Percentiles rank a stretch among this genome's conserved stretches.
Conservation (phyloP, 2,113 vertebrate genomes). For the Passer domesticus region DNA sequence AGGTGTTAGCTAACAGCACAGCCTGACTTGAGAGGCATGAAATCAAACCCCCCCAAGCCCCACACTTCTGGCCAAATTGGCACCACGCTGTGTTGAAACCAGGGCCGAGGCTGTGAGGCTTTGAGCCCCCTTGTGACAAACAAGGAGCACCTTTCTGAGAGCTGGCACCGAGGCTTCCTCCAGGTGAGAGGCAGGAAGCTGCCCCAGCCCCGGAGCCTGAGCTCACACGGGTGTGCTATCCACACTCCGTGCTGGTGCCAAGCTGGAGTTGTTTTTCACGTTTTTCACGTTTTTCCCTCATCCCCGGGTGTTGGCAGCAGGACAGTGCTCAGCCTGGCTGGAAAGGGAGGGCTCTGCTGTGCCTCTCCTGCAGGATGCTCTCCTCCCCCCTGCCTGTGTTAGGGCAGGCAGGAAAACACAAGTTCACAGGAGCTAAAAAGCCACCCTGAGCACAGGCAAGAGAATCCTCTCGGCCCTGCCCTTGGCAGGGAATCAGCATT, state of each 20-base stretch:
- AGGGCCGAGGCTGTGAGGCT: neutral
- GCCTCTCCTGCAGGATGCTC: neutral
- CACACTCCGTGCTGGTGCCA: neutral
- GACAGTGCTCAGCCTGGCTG: neutral
- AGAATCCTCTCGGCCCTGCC: neutral
- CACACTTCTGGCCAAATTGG: neutral
- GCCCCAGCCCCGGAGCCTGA: neutral
- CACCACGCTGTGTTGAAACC: accelerated
- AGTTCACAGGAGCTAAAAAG: neutral
- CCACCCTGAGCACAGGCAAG: too few species aligned
- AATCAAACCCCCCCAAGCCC: neutral
- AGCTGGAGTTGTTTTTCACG: neutral
- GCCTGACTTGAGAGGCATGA: neutral
- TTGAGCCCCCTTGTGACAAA: neutral
- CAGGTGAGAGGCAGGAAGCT: neutral
- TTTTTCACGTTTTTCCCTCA: accelerated
- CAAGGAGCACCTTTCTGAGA: neutral
- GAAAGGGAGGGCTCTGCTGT: neutral
- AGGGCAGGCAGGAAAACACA: neutral
- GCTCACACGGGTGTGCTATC: neutral
- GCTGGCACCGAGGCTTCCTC: neutral
- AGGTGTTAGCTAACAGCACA: neutral
- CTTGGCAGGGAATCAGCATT: neutral
- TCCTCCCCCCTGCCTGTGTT: neutral
- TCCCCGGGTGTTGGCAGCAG: neutral